Conservation (phyloP, 2,797 vertebrate species). For the Darevskia nairensis region DNA sequence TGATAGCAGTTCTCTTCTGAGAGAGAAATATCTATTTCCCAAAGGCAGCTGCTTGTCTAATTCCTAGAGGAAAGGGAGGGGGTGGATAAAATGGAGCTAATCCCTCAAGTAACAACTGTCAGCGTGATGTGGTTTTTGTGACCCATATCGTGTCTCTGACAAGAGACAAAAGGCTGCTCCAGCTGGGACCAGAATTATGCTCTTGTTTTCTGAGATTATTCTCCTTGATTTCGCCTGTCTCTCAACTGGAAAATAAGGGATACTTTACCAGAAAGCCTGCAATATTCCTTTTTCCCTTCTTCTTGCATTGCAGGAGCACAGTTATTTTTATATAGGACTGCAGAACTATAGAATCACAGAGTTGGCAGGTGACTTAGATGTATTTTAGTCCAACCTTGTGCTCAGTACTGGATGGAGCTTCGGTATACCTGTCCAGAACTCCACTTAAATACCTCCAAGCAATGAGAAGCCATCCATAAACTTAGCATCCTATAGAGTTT, state of each 20-base stretch:
- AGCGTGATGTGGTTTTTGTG: neutral
- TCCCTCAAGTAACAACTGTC: slow-evolving; percentile 65
- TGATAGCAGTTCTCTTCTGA: slow-evolving; percentile 53
- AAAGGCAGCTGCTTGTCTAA: slow-evolving; percentile 61
- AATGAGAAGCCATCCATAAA: no score
- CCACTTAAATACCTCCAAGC: no score
- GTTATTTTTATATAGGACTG: no score
- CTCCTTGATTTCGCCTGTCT: slow-evolving; percentile 51
- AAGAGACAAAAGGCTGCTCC: slow-evolving; percentile 33
- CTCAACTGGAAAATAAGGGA: slow-evolving; percentile 42
- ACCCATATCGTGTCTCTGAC: slow-evolving; percentile 30
- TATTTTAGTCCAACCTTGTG: no score
- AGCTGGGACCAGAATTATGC: slow-evolving; percentile 52
- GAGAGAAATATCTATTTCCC: slow-evolving; percentile 41
- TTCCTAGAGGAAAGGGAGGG: slow-evolving; percentile 33
- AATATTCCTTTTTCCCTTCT: neutral
- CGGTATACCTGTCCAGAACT: no score
- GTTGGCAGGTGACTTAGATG: no score
- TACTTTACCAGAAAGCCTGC: slow-evolving; percentile 28
- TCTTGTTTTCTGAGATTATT: slow-evolving; percentile 54
- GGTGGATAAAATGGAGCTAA: slow-evolving; percentile 60
- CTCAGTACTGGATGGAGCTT: no score
- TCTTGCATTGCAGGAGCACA: no score
- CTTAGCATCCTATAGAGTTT: no score
- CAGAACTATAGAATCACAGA: no score